Evolutionary conservation across 2,888 invertebrate species (phyloP).

Genomic region (Melinaea marsaeus): DNA sequence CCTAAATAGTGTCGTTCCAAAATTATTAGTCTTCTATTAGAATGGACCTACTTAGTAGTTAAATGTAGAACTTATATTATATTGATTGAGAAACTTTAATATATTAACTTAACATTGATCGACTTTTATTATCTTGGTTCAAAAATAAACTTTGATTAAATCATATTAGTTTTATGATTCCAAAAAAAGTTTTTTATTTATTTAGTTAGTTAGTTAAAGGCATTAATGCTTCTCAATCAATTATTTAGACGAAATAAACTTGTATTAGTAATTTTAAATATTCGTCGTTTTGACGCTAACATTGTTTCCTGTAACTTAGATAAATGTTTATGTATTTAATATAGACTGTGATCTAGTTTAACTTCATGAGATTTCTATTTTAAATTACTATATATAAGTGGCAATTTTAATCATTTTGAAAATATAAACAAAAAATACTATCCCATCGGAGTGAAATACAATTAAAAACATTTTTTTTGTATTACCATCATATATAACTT

Average conservation of each 20-base stretch:
- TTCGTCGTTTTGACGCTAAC: conserved; percentile 56
- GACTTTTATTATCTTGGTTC: background rate
- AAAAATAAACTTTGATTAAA: no score
- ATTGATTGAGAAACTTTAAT: conserved; percentile 22
- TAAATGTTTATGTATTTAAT: conserved; percentile 70
- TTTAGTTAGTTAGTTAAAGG: background rate
- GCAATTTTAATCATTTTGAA: conserved; percentile 11
- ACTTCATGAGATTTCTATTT: conserved; percentile 73
- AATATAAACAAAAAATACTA: no score
- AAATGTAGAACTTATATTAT: conserved; percentile 19
- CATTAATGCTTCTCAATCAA: conserved; percentile 13
- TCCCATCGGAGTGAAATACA: no score
- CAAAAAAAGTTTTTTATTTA: background rate
- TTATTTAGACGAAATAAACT: conserved; percentile 35
- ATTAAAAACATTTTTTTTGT: no score
- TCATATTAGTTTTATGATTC: background rate
- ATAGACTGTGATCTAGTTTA: conserved; percentile 77
- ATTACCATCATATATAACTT: no score
- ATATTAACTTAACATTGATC: conserved; percentile 23
- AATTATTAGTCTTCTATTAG: conserved; percentile 49
- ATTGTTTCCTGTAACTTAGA: conserved; percentile 59
- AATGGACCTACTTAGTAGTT: conserved; percentile 28
- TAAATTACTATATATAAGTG: conserved; percentile 47
- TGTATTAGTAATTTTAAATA: conserved; percentile 39
- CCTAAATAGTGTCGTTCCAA: conserved; percentile 22